Evolutionary conservation across 2,888 invertebrate genomes (phyloP).

Genomic region (Philaethria dido): DNA sequence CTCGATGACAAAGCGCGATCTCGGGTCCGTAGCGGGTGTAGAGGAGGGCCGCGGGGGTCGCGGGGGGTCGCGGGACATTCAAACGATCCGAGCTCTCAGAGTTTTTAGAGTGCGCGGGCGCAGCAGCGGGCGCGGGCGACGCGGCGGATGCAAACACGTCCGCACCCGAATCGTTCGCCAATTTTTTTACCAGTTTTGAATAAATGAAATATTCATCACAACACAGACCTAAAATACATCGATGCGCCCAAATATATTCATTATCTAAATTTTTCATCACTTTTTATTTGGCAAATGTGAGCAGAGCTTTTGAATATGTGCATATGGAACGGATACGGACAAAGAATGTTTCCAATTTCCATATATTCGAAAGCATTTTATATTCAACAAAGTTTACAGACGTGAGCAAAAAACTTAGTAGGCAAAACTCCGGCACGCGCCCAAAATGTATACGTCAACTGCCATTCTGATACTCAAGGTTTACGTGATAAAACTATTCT

Average conservation of each 20-base stretch:
- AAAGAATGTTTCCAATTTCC: slow-evolving; percentile 20
- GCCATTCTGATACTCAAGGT: background rate
- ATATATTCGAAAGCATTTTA: slow-evolving; percentile 16
- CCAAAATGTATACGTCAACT: background rate
- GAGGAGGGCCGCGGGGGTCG: slow-evolving; percentile 50
- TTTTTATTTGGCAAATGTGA: slow-evolving; percentile 27
- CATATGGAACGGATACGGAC: slow-evolving; percentile 12
- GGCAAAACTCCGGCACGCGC: background rate
- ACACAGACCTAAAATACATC: slow-evolving; percentile 42
- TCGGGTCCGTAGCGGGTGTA: background rate
- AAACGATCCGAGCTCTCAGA: slow-evolving; percentile 48
- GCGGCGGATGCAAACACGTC: slow-evolving; percentile 55
- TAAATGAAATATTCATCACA: slow-evolving; percentile 72
- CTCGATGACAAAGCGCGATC: slow-evolving; percentile 34
- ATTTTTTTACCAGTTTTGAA: slow-evolving; percentile 64
- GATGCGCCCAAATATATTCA: slow-evolving; percentile 34
- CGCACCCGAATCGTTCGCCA: slow-evolving; percentile 50
- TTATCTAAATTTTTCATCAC: slow-evolving; percentile 36
- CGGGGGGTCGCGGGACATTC: slow-evolving; percentile 48
- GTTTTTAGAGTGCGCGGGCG: slow-evolving; percentile 55
- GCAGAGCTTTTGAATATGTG: slow-evolving; percentile 25
- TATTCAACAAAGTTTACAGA: background rate
- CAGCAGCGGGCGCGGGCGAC: slow-evolving; percentile 28
- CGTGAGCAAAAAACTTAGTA: slow-evolving; percentile 13
- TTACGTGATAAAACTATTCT: background rate